phyloP scores from a whole-genome alignment of 1,140 invertebrate genomes.

The Phthorimaea operculella region DNA sequence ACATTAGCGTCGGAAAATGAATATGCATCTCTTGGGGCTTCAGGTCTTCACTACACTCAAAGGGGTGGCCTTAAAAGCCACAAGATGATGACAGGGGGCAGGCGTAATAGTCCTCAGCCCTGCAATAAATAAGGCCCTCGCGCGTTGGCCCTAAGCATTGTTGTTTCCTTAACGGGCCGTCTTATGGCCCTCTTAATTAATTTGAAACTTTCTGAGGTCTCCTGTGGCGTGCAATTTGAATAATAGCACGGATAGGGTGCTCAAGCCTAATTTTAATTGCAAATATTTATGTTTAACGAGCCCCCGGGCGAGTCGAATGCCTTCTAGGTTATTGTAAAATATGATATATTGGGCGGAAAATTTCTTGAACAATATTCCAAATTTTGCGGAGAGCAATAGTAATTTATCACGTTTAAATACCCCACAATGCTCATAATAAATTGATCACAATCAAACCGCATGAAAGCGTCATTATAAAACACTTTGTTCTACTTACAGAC shows the following conservation, averaged over 20 bases:
- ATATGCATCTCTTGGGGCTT: conserved; percentile 25
- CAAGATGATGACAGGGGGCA: conserved; percentile 29
- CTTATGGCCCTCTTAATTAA: conserved; percentile 67
- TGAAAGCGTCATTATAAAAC: no score
- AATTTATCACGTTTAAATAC: background rate
- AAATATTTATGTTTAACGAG: conserved; percentile 66
- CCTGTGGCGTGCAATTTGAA: conserved; percentile 65
- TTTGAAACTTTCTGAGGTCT: conserved; percentile 67
- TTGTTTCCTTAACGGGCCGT: conserved; percentile 65
- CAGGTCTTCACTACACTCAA: conserved; percentile 18
- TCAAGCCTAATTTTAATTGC: conserved; percentile 65
- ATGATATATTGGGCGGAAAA: conserved; percentile 37
- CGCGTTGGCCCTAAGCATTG: conserved; percentile 36
- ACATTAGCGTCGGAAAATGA: conserved; percentile 16
- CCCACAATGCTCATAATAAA: no score
- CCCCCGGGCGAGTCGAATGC: conserved; percentile 32
- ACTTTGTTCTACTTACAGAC: no score
- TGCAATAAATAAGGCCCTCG: conserved; percentile 55
- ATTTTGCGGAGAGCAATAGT: background rate
- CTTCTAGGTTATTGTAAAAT: conserved; percentile 45
- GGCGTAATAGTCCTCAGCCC: conserved; percentile 46
- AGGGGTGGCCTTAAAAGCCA: conserved; percentile 33
- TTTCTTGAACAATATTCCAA: conserved; percentile 5
- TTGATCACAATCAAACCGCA: no score
- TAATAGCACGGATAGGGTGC: conserved; percentile 62